Evolutionary conservation across 92 coral and sea anemone genomes (phyloP).

Genomic region (Umimayanthus kanabou): DNA sequence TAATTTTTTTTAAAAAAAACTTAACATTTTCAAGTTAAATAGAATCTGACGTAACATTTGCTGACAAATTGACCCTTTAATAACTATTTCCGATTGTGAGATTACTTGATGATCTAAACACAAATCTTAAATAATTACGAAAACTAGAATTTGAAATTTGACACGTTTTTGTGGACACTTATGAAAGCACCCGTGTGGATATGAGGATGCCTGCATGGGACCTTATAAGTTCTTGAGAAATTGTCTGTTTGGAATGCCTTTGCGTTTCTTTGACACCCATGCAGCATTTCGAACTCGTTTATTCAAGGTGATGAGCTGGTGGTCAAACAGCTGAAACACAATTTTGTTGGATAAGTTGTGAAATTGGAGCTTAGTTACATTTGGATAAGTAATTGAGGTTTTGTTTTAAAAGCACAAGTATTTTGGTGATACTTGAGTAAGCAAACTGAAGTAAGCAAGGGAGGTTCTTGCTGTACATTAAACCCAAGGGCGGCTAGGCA

Average conservation of each 20-base stretch:
- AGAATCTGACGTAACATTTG: conserved; percentile 23
- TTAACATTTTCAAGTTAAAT: neutral
- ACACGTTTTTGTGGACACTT: neutral
- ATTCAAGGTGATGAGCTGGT: too few species aligned
- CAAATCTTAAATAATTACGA: neutral
- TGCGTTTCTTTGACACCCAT: too few species aligned
- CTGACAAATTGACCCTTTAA: conserved; percentile 37
- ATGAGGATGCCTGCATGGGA: neutral
- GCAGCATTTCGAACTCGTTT: too few species aligned
- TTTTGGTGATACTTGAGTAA: too few species aligned
- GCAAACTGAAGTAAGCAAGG: too few species aligned
- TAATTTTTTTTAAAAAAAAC: neutral
- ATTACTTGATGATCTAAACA: neutral
- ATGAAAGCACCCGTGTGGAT: neutral
- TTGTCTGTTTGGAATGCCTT: neutral
- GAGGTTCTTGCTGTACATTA: too few species aligned
- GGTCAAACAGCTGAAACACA: too few species aligned
- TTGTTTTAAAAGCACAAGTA: too few species aligned
- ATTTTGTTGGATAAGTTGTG: too few species aligned
- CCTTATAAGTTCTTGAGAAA: neutral
- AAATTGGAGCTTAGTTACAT: too few species aligned
- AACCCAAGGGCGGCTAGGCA: too few species aligned
- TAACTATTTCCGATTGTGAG: neutral
- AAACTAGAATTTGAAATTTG: neutral
- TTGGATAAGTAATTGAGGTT: too few species aligned